Evolutionary conservation across 2,113 vertebrate species (phyloP).

Genomic region (Columba livia): DNA sequence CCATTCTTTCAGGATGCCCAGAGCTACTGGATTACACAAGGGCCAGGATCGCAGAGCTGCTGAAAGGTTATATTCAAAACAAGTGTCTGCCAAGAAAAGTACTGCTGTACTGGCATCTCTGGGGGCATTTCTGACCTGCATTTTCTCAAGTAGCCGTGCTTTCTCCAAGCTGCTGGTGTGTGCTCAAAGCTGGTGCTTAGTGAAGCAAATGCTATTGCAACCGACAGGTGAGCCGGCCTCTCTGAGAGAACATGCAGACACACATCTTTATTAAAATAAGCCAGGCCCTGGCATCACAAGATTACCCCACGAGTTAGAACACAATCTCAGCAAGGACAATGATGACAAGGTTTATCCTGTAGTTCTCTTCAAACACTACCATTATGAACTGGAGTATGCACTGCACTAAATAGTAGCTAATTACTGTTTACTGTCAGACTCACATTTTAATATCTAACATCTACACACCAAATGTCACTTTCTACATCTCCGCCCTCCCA

Average conservation of each 20-base stretch:
- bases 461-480: not conserved
- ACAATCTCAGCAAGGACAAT: not conserved
- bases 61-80: not conserved
- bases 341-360: not conserved
- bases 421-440: not conserved
- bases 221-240: not conserved
- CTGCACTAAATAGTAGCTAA: not conserved
- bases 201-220: not conserved
- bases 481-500: not conserved
- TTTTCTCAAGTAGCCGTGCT: not conserved
- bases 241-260: fast-evolving
- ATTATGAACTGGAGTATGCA: not conserved
- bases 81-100: not conserved
- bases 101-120: not conserved
- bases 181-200: not conserved
- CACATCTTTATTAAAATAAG: conserved; percentile 13
- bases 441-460: not conserved
- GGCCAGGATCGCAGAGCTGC: not conserved
- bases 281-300: not conserved
- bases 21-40: not conserved
- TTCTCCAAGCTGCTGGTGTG: not conserved
- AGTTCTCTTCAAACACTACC: not conserved
- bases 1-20: not conserved
- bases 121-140: not conserved
- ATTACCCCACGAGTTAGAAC: not conserved